These are phyloP conservation scores for Dryadula phaetusa DNA, from an alignment of 2,888 invertebrate species.

Conservation along the genomic window DNA sequence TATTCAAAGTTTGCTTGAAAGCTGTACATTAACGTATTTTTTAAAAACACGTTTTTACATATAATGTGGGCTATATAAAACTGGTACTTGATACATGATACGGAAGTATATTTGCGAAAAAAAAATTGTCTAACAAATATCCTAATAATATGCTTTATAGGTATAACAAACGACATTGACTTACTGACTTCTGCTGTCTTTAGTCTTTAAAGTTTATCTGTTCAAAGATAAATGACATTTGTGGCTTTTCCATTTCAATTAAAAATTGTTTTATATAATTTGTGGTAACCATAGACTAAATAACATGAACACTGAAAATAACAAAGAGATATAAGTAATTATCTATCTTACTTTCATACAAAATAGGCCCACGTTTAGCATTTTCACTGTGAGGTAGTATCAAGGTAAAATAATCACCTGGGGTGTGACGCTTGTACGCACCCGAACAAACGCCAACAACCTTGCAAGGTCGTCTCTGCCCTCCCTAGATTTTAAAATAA, in stretches of 20 bases:
- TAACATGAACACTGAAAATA: too few species aligned
- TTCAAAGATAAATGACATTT: too few species aligned
- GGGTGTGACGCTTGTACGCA: conserved; percentile 49
- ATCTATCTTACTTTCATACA: not conserved
- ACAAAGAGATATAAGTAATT: not conserved
- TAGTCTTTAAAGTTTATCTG: not conserved
- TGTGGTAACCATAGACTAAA: too few species aligned
- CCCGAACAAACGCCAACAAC: conserved; percentile 60
- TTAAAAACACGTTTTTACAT: not conserved
- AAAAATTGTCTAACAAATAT: not conserved
- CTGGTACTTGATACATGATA: conserved; percentile 7
- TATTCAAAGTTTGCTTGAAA: conserved; percentile 7
- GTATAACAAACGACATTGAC: not conserved
- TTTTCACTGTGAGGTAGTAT: conserved; percentile 1
- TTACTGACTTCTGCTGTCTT: not conserved
- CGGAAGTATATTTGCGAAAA: conserved; percentile 15
- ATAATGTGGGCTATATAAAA: not conserved
- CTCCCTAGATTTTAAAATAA: conserved; percentile 37
- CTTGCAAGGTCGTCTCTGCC: conserved; percentile 66
- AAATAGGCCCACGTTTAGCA: not conserved
- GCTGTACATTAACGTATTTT: not conserved
- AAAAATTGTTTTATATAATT: too few species aligned
- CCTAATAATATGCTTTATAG: not conserved
- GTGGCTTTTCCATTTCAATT: too few species aligned
- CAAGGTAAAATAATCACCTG: conserved; percentile 25